Base-by-base conservation (phyloP, 2,113 vertebrate genomes). In the Perognathus longimembris region DNA sequence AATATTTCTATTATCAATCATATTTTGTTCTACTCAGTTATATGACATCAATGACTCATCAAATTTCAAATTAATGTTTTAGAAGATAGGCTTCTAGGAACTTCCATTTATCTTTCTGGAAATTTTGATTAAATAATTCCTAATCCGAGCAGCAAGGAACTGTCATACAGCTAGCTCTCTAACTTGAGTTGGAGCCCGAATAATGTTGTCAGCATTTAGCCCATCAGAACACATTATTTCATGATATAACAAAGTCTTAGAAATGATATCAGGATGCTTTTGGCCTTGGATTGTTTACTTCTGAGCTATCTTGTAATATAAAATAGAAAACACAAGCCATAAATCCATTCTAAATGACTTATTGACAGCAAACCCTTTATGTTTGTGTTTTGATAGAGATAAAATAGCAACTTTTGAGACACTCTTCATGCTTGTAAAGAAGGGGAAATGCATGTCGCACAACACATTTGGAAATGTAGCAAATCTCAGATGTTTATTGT, bases 331-430 rank as follows among this genome's bases (percentile, higher is more conserved):
- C 85, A 79, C 26, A 84, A 74, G 30, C 28, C 57, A 76, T 63
- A 80, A 81, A 42, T 66, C 5, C 70, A 90, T 74, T 79, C 26
- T 40, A 86, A 82, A 50, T 95, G 71, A 89, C 87, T 92, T 95
- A 94, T 76, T 95, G 77, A 87, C 71, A 86, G 36, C 54, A 89
- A 83, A 57, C 34, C 83, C 71, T 86, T 91, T 83, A 76, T 73
- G n/a, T 42, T 82, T 92, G n/a, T 90, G 71, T 87, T 90, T 91
- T 93, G 85, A 84, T 85, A 86, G 20, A 92, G 64, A 77, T 94
- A 69, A 96, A 95, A 88, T 75, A 21, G 34, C 42, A 96, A 85
- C 30, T 93, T 95, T 76, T 73, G 61, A 89, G 93, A 80, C 3
- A 54, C 45, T 90, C 15, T 88, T 50, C 69, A 59, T 77, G 45